phyloP scores from a whole-genome alignment of 2,113 vertebrate species.

The Serinus canaria region DNA sequence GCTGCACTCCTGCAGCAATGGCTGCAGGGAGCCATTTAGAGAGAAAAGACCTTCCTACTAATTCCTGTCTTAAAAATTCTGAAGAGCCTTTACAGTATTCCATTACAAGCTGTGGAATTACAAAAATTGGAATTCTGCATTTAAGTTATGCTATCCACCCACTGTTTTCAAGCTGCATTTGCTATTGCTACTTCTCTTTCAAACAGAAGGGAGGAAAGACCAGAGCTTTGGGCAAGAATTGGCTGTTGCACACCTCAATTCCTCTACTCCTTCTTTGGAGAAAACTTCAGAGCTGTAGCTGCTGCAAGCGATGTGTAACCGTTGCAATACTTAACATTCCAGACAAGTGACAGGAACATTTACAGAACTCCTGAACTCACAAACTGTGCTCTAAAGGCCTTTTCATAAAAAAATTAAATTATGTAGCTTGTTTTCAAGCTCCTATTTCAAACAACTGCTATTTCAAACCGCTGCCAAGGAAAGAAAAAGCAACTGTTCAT shows the following conservation, averaged over 20 bases:
- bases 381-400: slow-evolving; percentile 25
- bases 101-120: background rate
- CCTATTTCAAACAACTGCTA: background rate
- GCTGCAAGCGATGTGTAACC: background rate
- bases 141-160: background rate
- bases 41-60: background rate
- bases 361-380: slow-evolving; percentile 43
- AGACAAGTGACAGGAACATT: slow-evolving; percentile 63
- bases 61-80: background rate
- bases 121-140: background rate
- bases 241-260: background rate
- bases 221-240: background rate
- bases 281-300: slow-evolving; percentile 25
- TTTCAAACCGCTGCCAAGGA: background rate
- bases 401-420: slow-evolving; percentile 54
- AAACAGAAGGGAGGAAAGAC: background rate
- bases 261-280: slow-evolving; percentile 61
- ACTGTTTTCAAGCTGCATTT: background rate
- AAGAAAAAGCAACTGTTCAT: background rate
- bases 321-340: slow-evolving; percentile 63
- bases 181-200: background rate
- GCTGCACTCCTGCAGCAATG: background rate
- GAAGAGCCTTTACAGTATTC: background rate
- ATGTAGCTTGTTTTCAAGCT: slow-evolving; percentile 33
- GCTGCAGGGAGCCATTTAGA: background rate